Evolutionary conservation across 2,113 vertebrate species (phyloP).

Genomic region (Perca fluviatilis): DNA sequence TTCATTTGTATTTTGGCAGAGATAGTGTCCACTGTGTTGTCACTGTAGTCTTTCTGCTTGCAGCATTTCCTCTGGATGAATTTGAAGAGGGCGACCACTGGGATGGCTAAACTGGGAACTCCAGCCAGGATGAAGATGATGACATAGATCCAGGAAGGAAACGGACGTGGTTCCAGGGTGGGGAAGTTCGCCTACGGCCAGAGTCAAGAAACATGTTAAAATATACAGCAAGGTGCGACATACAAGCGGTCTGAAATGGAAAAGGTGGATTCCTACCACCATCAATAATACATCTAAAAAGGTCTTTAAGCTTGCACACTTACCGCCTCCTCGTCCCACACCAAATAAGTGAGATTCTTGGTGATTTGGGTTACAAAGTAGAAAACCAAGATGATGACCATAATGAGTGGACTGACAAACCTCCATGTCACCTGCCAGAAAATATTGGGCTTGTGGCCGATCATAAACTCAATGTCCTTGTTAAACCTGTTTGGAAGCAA

Average conservation of each 20-base stretch:
- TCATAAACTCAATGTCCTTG: constrained; percentile 94
- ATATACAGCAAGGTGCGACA: not conserved
- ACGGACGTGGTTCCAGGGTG: constrained; percentile 71
- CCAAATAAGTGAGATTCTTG: constrained; percentile 82
- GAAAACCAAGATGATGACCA: constrained; percentile 92
- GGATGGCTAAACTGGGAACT: constrained; percentile 88
- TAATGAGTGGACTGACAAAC: constrained; percentile 91
- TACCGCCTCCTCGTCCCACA: constrained; percentile 89
- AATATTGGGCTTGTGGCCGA: constrained; percentile 95
- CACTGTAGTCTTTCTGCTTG: constrained; percentile 35
- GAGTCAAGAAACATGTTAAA: not conserved
- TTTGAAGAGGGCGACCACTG: constrained; percentile 85
- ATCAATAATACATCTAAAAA: not conserved
- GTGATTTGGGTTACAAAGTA: constrained; percentile 90
- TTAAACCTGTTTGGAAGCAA: constrained; percentile 89
- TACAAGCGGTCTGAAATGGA: not conserved
- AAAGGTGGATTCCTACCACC: not conserved
- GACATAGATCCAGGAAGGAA: constrained; percentile 86
- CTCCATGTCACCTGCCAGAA: constrained; percentile 97
- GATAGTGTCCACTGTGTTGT: constrained; percentile 54
- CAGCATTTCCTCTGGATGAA: constrained; percentile 79
- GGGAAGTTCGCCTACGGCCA: constrained; percentile 87
- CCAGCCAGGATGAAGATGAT: constrained; percentile 91
- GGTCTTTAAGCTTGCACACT: constrained; percentile 57
- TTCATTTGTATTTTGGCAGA: constrained; percentile 74